Evolutionary conservation across 2,797 vertebrate species (phyloP).

Genomic region (Gephyroberyx darwinii): DNA sequence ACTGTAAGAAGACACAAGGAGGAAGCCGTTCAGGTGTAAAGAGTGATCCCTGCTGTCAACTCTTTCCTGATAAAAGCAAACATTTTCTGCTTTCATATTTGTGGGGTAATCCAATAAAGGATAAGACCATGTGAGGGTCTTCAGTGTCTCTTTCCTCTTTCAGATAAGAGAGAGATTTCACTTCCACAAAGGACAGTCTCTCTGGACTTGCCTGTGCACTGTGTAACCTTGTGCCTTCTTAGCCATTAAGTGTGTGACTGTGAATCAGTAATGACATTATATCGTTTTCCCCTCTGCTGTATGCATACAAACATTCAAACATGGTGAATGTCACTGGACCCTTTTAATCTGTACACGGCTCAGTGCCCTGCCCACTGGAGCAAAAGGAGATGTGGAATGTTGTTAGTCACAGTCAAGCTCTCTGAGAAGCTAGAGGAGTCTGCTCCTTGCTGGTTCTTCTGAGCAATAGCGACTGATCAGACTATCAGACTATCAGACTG

Average conservation of each 20-base stretch:
- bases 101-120: conserved; percentile 66
- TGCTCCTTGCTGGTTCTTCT: conserved; percentile 55
- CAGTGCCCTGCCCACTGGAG: conserved; percentile 69
- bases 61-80: conserved; percentile 55
- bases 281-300: conserved; percentile 69
- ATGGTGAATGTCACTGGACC: conserved; percentile 67
- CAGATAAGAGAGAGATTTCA: conserved; percentile 54
- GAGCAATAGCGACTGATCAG: conserved; percentile 50
- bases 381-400: conserved; percentile 73
- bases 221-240: conserved; percentile 83
- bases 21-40: conserved; percentile 55
- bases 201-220: conserved; percentile 47
- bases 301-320: conserved; percentile 66
- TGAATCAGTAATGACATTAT: conserved; percentile 86
- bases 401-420: conserved; percentile 72
- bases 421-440: conserved; percentile 68
- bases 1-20: conserved; percentile 80
- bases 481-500: conserved; percentile 67
- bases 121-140: conserved; percentile 48
- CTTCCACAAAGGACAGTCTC: conserved; percentile 43
- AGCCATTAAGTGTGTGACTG: conserved; percentile 73
- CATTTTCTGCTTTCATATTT: conserved; percentile 62
- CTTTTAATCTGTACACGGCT: conserved; percentile 64
- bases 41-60: conserved; percentile 63
- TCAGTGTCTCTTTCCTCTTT: conserved; percentile 48